Conservation (phyloP, 2,888 invertebrate genomes). For the Ophion costatus region DNA sequence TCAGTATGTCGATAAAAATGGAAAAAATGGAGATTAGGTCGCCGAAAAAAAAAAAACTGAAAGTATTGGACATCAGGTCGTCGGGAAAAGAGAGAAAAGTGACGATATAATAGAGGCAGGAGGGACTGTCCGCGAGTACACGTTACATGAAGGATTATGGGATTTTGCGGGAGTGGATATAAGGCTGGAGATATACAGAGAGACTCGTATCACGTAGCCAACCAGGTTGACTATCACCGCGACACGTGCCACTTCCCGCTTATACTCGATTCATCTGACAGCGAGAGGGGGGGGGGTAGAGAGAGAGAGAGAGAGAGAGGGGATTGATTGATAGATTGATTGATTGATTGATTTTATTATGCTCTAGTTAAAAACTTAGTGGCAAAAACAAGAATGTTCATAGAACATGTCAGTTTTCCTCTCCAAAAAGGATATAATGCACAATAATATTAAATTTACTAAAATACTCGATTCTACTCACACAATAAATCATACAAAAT, state of each 20-base stretch:
- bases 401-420: too few relatives aligned
- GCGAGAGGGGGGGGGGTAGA: slow-evolving; percentile 27
- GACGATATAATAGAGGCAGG: neutral
- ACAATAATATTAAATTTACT: too few relatives aligned
- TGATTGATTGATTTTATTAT: too few relatives aligned
- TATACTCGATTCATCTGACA: slow-evolving; percentile 51
- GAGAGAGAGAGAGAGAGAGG: slow-evolving; percentile 41
- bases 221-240: slow-evolving; percentile 54
- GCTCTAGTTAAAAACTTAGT: too few relatives aligned
- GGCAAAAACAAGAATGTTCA: too few relatives aligned
- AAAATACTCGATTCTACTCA: too few relatives aligned
- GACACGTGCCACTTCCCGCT: slow-evolving; percentile 62
- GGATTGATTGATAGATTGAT: too few relatives aligned
- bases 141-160: neutral
- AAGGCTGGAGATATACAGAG: neutral
- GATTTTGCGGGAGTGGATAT: neutral
- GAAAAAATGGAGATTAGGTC: neutral
- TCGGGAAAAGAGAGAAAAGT: neutral
- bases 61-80: neutral
- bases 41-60: too few relatives aligned
- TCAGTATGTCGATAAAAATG: too few relatives aligned
- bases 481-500: too few relatives aligned
- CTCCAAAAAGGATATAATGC: too few relatives aligned
- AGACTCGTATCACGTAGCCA: slow-evolving; percentile 17
- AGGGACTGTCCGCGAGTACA: neutral